Conservation (phyloP, 2,888 invertebrate species). For the Lobophora halterata region DNA sequence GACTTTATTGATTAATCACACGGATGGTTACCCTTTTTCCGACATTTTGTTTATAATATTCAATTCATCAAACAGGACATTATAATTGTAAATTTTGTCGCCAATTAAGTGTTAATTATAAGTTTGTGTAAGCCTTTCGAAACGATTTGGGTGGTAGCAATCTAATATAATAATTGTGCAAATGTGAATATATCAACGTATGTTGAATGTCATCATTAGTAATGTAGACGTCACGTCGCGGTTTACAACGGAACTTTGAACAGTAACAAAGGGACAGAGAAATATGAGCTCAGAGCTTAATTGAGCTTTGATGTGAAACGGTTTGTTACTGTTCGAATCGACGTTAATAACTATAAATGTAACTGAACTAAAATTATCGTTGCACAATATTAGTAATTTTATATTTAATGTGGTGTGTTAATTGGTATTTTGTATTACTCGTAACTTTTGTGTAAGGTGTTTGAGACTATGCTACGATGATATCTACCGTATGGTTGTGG, state of each 20-base stretch:
- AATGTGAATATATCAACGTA: constrained; percentile 41
- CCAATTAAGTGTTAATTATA: constrained; percentile 2
- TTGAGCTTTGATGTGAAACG: not conserved
- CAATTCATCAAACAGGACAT: constrained; percentile 1
- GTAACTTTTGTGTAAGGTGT: constrained; percentile 27
- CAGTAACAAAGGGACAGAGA: constrained; percentile 28
- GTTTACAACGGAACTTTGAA: constrained; percentile 37
- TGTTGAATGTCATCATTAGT: constrained; percentile 49
- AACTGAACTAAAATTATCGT: constrained; percentile 41
- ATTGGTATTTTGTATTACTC: constrained; percentile 24
- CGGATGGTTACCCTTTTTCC: too few relatives aligned
- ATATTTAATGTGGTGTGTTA: constrained; percentile 40
- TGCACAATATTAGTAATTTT: constrained; percentile 41
- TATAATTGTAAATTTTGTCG: constrained; percentile 2
- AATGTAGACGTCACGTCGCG: constrained; percentile 46
- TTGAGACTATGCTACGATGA: constrained; percentile 18
- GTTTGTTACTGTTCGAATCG: constrained; percentile 36
- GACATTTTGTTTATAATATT: not conserved
- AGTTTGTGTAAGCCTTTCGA: constrained; percentile 19
- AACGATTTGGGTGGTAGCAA: constrained; percentile 25
- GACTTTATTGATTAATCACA: too few relatives aligned
- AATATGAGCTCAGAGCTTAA: not conserved
- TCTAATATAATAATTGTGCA: constrained; percentile 30
- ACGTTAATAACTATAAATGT: constrained; percentile 34
- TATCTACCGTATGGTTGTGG: constrained; percentile 24